phyloP scores from a whole-genome alignment of 2,113 vertebrate species.

The Oreotrochilus melanogaster region DNA sequence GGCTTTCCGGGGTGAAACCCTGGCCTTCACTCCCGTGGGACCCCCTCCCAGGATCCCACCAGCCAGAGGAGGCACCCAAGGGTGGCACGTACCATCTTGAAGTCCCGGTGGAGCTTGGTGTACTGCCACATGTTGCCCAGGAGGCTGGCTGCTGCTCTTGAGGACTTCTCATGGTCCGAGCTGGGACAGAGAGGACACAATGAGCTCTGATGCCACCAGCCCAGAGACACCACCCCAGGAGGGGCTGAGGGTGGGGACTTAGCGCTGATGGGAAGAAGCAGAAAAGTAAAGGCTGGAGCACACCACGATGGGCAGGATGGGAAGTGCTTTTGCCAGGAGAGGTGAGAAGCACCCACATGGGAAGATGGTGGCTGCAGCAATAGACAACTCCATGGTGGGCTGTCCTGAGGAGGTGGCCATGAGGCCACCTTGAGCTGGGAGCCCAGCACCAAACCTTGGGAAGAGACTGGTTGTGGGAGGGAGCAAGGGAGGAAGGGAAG shows the following conservation, averaged over 20 bases:
- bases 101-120: slow-evolving; percentile 90
- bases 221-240: not conserved
- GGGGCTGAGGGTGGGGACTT: not conserved
- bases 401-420: not conserved
- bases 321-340: not conserved
- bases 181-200: slow-evolving; percentile 53
- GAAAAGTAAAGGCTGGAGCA: not conserved
- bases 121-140: slow-evolving; percentile 95
- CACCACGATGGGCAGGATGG: rapidly evolving
- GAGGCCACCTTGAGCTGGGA: not conserved
- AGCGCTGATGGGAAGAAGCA: rapidly evolving
- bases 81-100: slow-evolving; percentile 78
- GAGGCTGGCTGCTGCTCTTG: slow-evolving; percentile 87
- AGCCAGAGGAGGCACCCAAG: rapidly evolving
- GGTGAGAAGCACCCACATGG: not conserved
- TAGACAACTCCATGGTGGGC: rapidly evolving
- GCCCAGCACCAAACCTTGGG: not conserved
- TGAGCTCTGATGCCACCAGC: not conserved
- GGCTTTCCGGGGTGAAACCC: not conserved
- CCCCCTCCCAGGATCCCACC: rapidly evolving
- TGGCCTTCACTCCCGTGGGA: not conserved
- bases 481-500: not conserved
- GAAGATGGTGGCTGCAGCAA: not conserved
- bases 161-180: slow-evolving; percentile 79
- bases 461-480: rapidly evolving